Percentiles rank a stretch among this genome's conserved stretches.
These are phyloP conservation scores for Numenius arquata DNA, from an alignment of 2,113 vertebrate species.

Conservation along the genomic window DNA sequence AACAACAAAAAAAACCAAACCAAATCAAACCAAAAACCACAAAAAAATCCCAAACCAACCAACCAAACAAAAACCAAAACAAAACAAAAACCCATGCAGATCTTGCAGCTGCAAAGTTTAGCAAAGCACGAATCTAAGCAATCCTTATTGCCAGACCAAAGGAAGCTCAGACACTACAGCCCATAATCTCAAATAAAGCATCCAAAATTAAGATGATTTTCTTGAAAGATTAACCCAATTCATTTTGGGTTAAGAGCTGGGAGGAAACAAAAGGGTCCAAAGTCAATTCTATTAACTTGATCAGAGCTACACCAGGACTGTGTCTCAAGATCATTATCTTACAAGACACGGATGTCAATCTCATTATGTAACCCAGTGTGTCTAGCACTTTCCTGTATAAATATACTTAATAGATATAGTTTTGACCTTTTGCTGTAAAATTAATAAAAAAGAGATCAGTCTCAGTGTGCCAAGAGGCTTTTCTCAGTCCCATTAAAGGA, in stretches of 20 bases:
- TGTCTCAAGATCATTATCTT: slow-evolving; percentile 41
- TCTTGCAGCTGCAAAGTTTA: not conserved
- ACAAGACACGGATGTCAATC: slow-evolving; percentile 48
- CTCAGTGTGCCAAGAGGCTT: not conserved
- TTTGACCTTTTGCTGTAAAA: slow-evolving; percentile 59
- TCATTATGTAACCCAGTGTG: slow-evolving; percentile 27
- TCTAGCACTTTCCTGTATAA: slow-evolving; percentile 34
- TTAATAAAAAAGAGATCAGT: slow-evolving; percentile 25
- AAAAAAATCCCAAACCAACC: no score
- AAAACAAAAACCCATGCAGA: no score
- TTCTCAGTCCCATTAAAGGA: slow-evolving; percentile 5
- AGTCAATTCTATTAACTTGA: slow-evolving; percentile 22
- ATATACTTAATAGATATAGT: slow-evolving; percentile 59
- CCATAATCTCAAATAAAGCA: not conserved
- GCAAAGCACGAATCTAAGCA: not conserved
- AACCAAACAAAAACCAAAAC: no score
- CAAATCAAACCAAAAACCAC: no score
- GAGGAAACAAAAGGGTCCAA: slow-evolving; percentile 8
- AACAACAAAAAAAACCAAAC: no score
- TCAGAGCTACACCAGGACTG: not conserved
- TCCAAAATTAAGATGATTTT: not conserved
- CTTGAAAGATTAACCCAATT: slow-evolving; percentile 11
- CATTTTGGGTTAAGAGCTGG: not conserved
- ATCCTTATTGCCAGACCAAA: not conserved
- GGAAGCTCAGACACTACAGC: not conserved